Percentiles rank a stretch among this genome's conserved stretches.
phyloP scores from a whole-genome alignment of 2,888 invertebrate genomes.

The Acanthopleura granulata region DNA sequence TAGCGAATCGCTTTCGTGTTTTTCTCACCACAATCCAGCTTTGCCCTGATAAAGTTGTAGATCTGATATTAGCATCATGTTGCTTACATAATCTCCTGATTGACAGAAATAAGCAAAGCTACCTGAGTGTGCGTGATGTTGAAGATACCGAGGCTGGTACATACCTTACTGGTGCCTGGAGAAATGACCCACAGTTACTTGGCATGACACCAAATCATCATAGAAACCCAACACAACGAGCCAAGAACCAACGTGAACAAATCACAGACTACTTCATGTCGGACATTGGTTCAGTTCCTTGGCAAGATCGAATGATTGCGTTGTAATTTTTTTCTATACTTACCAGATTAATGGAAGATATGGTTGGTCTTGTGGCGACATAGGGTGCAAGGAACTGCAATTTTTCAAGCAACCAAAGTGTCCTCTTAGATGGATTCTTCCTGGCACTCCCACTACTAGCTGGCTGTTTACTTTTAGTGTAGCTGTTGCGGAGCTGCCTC shows the following conservation, averaged over 20 bases:
- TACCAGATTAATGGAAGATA: not conserved
- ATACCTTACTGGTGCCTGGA: slow-evolving; percentile 14
- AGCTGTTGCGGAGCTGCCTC: not conserved
- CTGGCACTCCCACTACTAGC: not conserved
- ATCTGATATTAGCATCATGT: slow-evolving; percentile 23
- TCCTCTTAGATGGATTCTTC: not conserved
- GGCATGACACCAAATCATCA: slow-evolving; percentile 8
- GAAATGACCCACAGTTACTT: slow-evolving; percentile 9
- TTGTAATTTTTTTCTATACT: not conserved
- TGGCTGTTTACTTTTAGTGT: not conserved
- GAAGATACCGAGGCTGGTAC: slow-evolving; percentile 12
- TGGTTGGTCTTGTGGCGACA: not conserved
- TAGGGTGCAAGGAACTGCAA: not conserved
- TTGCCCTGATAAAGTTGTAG: slow-evolving; percentile 18
- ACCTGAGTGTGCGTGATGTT: slow-evolving; percentile 1
- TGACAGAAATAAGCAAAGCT: slow-evolving; percentile 12
- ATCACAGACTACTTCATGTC: slow-evolving; percentile 15
- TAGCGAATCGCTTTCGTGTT: slow-evolving; percentile 23
- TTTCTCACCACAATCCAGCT: slow-evolving; percentile 22
- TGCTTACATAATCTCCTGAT: slow-evolving; percentile 22
- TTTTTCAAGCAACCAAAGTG: not conserved
- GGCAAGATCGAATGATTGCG: not conserved
- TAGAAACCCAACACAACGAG: slow-evolving; percentile 13
- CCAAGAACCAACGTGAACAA: slow-evolving; percentile 19
- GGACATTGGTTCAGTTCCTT: not conserved